A percentile compares a stretch with the other conserved stretches of the same genome.
These are phyloP conservation scores for Neocrepidodera transversa DNA, from an alignment of 2,888 invertebrate genomes.

Conservation along the genomic window DNA sequence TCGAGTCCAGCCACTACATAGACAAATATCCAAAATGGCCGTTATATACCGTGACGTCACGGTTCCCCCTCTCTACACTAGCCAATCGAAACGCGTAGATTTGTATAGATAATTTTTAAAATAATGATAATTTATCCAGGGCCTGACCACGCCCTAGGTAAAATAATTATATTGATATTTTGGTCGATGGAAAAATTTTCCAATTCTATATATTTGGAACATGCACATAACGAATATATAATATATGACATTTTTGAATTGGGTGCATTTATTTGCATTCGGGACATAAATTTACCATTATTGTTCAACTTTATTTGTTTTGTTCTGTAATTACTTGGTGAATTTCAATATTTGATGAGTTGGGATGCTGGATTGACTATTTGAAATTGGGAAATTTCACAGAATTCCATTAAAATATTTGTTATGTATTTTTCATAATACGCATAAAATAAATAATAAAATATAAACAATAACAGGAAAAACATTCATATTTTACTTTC, in stretches of 20 bases:
- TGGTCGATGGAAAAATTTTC: constrained; percentile 23
- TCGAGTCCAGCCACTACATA: constrained; percentile 37
- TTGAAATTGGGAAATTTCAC: neutral
- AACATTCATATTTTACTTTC: too few species aligned
- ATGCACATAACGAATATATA: constrained; percentile 32
- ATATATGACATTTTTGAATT: constrained; percentile 11
- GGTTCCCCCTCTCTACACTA: constrained; percentile 34
- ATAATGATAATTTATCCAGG: constrained; percentile 36
- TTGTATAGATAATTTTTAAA: constrained; percentile 40
- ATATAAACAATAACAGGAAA: too few species aligned
- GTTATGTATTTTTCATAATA: too few species aligned
- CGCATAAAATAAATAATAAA: too few species aligned
- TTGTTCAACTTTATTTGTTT: constrained; percentile 26
- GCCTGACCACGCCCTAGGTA: constrained; percentile 37
- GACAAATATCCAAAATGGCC: constrained; percentile 45
- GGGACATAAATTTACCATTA: constrained; percentile 33
- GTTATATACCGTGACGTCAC: constrained; percentile 45
- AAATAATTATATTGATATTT: constrained; percentile 41
- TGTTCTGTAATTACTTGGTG: constrained; percentile 6
- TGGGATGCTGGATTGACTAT: neutral
- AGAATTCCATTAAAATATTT: too few species aligned
- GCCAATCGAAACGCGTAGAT: constrained; percentile 41
- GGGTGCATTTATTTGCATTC: constrained; percentile 15
- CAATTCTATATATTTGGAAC: constrained; percentile 34
- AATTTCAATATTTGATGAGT: constrained; percentile 12